Percentiles rank a stretch among this genome's conserved stretches.
phyloP scores from a whole-genome alignment of 2,888 invertebrate species.

The Coleophora flavipennella region DNA sequence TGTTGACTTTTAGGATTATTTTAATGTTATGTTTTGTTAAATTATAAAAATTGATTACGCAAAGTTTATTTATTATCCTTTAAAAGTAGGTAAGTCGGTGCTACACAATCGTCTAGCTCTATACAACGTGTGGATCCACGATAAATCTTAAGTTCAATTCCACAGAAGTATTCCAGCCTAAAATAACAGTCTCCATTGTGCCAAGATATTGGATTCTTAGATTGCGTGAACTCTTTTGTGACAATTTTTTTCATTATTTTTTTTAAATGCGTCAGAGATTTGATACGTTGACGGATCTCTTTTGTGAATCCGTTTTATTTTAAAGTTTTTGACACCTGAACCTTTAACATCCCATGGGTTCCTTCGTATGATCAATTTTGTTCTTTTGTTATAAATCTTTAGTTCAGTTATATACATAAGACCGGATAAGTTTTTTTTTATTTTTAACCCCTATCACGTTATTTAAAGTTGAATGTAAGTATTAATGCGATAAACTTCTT shows the following conservation, averaged over 20 bases:
- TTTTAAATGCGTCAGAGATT: slow-evolving; percentile 36
- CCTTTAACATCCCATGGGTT: slow-evolving; percentile 38
- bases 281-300: slow-evolving; percentile 61
- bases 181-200: slow-evolving; percentile 56
- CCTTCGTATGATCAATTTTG: slow-evolving; percentile 36
- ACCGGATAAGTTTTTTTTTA: no score
- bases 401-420: no score
- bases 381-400: neutral
- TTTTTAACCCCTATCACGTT: no score
- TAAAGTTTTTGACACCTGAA: slow-evolving; percentile 62
- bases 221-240: slow-evolving; percentile 58
- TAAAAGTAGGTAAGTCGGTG: no score
- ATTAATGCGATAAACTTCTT: no score
- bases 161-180: slow-evolving; percentile 44
- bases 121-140: slow-evolving; percentile 8
- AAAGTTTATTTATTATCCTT: no score
- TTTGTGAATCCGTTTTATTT: slow-evolving; percentile 46
- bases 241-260: slow-evolving; percentile 29
- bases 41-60: no score
- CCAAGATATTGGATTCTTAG: slow-evolving; percentile 51
- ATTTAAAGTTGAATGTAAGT: no score
- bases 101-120: slow-evolving; percentile 1
- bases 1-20: no score
- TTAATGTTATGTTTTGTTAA: no score
- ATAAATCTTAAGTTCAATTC: slow-evolving; percentile 34